These are phyloP conservation scores for Rhynchomys soricoides DNA, from an alignment of 2,113 vertebrate genomes.

Conservation along the genomic window DNA sequence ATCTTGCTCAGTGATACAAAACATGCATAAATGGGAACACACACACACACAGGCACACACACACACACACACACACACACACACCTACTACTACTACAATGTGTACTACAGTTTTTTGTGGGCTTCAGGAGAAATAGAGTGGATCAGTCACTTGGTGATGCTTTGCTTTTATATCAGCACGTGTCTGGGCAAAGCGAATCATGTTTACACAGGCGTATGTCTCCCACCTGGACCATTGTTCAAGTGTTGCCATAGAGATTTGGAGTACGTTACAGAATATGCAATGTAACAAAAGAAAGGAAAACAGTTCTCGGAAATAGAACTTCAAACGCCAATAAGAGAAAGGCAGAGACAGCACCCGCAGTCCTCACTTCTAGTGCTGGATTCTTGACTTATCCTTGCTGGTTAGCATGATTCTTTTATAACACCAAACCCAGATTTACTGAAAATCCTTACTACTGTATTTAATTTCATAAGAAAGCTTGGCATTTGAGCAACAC, in stretches of 20 bases:
- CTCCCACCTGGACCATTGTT: constrained; percentile 49
- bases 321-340: background rate
- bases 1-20: too few relatives aligned
- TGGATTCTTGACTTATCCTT: constrained; percentile 34
- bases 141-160: background rate
- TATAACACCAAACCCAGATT: background rate
- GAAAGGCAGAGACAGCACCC: background rate
- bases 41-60: background rate
- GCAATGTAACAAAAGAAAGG: constrained; percentile 2
- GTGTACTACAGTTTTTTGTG: background rate
- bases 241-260: background rate
- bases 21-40: background rate
- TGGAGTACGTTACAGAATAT: background rate
- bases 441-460: background rate
- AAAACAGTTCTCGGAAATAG: constrained; percentile 16
- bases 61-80: too few relatives aligned
- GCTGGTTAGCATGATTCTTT: background rate
- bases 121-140: background rate
- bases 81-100: background rate
- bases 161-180: background rate
- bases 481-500: background rate
- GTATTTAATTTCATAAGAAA: constrained; percentile 52
- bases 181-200: constrained; percentile 27
- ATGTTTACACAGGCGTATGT: background rate
- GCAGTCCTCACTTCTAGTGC: background rate